phyloP scores from a whole-genome alignment of 2,888 invertebrate species.

The Drosophila neotestacea region DNA sequence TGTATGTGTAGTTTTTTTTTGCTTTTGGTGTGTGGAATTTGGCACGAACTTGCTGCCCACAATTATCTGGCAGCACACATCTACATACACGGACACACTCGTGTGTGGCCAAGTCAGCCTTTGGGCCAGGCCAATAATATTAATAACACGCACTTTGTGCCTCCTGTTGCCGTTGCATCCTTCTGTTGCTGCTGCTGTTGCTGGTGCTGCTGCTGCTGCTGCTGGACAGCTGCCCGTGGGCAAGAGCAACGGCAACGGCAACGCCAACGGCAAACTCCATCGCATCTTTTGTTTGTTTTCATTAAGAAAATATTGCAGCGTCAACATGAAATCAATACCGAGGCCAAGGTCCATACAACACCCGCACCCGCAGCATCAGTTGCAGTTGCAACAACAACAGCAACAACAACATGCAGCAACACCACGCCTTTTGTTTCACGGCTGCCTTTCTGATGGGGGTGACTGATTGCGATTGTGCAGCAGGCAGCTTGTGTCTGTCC shows the following conservation, averaged over 20 bases:
- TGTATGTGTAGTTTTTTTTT: conserved; percentile 44
- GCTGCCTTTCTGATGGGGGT: conserved; percentile 80
- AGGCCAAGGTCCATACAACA: conserved; percentile 64
- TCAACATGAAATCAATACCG: conserved; percentile 81
- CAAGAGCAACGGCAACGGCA: conserved; percentile 31
- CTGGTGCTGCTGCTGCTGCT: no score
- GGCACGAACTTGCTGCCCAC: conserved; percentile 76
- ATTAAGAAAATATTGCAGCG: conserved; percentile 81
- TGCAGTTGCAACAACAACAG: conserved; percentile 28
- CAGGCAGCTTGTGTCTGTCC: conserved; percentile 45
- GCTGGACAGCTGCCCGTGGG: conserved; percentile 34
- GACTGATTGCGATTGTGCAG: conserved; percentile 78
- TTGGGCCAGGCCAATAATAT: conserved; percentile 78
- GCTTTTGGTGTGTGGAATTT: conserved; percentile 64
- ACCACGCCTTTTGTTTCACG: conserved; percentile 73
- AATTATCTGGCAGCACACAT: conserved; percentile 72
- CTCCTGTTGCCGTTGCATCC: conserved; percentile 32
- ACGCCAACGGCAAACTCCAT: conserved; percentile 51
- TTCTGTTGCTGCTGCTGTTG: neutral
- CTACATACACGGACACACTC: conserved; percentile 44
- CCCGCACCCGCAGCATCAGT: conserved; percentile 46
- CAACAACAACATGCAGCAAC: conserved; percentile 30
- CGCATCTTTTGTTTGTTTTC: conserved; percentile 78
- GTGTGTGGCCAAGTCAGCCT: conserved; percentile 51
- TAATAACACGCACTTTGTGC: conserved; percentile 80